Percentiles rank a stretch among this genome's conserved stretches.
phyloP scores from a whole-genome alignment of 2,113 vertebrate genomes.

The Mirza zaza region DNA sequence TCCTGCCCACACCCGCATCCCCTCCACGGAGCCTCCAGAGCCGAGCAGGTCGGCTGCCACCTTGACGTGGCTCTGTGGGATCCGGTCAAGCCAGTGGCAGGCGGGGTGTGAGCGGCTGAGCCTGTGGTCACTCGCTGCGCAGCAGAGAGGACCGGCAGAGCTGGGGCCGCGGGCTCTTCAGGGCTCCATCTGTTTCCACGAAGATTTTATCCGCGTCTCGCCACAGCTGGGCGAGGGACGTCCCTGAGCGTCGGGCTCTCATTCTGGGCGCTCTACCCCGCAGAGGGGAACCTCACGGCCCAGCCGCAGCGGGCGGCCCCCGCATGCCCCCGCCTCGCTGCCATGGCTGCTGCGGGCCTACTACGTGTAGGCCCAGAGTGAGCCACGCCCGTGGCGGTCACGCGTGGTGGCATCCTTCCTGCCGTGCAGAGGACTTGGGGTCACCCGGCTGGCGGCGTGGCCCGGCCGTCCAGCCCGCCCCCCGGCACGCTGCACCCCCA shows the following conservation, averaged over 20 bases:
- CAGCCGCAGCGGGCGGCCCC: rapidly evolving
- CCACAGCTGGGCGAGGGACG: neutral
- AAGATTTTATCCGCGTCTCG: neutral
- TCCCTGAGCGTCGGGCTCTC: rapidly evolving
- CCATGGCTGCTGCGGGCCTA: rapidly evolving
- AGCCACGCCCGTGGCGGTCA: rapidly evolving
- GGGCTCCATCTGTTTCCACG: neutral
- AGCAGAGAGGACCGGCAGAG: rapidly evolving
- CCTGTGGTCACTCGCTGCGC: rapidly evolving
- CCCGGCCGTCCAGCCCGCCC: rapidly evolving
- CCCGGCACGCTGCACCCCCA: rapidly evolving
- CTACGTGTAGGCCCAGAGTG: rapidly evolving
- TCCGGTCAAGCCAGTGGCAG: rapidly evolving
- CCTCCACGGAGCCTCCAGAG: too few relatives aligned
- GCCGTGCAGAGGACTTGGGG: rapidly evolving
- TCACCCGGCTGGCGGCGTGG: rapidly evolving
- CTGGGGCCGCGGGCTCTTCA: rapidly evolving
- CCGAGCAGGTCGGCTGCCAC: too few relatives aligned
- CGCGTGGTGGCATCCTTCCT: rapidly evolving
- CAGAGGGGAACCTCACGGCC: neutral
- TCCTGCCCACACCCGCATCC: neutral
- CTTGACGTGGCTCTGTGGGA: too few relatives aligned
- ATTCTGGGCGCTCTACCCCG: neutral
- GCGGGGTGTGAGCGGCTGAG: rapidly evolving
- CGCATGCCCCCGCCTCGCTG: rapidly evolving